Evolutionary conservation across 2,797 vertebrate genomes (phyloP), one percentile per base, ranked within the genome.

Genomic region (Poecile montanus): DNA sequence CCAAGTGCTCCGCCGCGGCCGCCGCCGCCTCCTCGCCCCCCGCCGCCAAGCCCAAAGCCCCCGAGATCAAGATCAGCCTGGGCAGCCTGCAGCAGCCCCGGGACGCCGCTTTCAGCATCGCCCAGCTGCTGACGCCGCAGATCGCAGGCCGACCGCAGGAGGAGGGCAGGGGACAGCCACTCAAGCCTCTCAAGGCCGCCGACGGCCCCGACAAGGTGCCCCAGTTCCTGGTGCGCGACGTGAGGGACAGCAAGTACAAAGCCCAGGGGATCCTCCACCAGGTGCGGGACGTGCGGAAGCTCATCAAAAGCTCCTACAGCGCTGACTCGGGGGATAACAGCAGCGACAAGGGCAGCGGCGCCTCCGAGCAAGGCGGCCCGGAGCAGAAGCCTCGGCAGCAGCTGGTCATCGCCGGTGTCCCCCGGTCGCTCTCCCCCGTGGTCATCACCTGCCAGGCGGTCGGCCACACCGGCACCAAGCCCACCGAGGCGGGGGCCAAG

Each of bases 361-460:
- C 96, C 22, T 97, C 97, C 13, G 98, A 98, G 76, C 97, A 97
- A 72, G 96, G 97, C 10, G 81, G 97, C 15, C 18, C 91, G 4
- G 99, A 99, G 63, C 97, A 98, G 47, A 98, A 98, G 58, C 60
- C 97, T 45, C 95, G 93, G 57, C 98, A 98, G 78, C 98, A 98
- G 66, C 86, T 91, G 84, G 97, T 38, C 79, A 96, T 54, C 97
- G 98, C 97, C 11, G 97, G 92, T 11, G 98, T 97, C 16, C 91
- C 97, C 20, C 72, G 96, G 16, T 94, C 98, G 9, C 97, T 98
- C 8, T 98, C 98, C 19, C 98, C 99, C 4, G 98, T 99, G 71
- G 98, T 99, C 57, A 99, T 99, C 86, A 99, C 98, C 68, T 99
- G 99, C 91, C 99, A 99, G 91, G 98, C 99, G 1, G 98, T 99